Percentiles rank a stretch among this genome's conserved stretches.
Evolutionary conservation across 1,140 invertebrate genomes (phyloP).

Genomic region (Caenorhabditis briggsae): DNA sequence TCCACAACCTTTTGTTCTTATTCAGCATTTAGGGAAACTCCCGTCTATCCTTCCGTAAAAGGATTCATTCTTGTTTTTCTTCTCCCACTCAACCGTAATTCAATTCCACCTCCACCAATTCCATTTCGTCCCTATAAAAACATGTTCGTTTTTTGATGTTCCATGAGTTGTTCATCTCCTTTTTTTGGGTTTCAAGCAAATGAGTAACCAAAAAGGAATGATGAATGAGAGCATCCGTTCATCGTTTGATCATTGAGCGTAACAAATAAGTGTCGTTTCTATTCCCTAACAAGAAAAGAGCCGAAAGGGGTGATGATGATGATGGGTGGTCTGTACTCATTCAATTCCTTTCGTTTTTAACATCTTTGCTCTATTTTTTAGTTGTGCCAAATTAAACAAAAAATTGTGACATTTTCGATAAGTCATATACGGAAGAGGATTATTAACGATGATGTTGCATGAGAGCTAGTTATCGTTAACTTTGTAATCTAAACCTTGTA

Average conservation of each 20-base stretch:
- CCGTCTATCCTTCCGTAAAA: background rate
- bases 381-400: no score
- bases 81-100: background rate
- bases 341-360: no score
- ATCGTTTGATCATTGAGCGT: background rate
- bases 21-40: no score
- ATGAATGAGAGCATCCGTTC: constrained; percentile 16
- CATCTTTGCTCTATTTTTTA: no score
- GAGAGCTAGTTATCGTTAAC: background rate
- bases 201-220: constrained; percentile 6
- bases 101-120: constrained; percentile 23
- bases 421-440: no score
- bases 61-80: background rate
- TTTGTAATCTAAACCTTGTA: background rate
- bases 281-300: background rate
- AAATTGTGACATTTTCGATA: no score
- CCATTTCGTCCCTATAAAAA: background rate
- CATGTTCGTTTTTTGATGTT: background rate
- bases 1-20: no score
- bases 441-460: no score
- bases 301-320: background rate
- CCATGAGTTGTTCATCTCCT: background rate
- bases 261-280: background rate
- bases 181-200: background rate
- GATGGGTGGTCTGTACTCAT: background rate